phyloP scores from a whole-genome alignment of 2,888 invertebrate genomes.

The Dione juno region DNA sequence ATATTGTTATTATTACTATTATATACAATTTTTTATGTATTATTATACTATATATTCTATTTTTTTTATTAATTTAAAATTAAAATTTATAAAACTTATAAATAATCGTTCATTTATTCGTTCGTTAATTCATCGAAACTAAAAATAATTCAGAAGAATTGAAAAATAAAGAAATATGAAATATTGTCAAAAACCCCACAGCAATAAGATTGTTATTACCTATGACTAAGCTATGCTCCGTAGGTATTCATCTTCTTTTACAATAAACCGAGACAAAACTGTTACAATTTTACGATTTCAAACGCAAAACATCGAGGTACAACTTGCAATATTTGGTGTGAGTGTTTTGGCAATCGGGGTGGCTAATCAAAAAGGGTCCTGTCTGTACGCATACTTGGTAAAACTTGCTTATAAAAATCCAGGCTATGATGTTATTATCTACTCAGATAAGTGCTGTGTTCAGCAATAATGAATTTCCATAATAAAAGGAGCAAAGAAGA shows the following conservation, averaged over 20 bases:
- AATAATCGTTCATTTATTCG: no score
- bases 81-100: no score
- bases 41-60: no score
- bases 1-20: no score
- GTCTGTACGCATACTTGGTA: neutral
- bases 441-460: constrained; percentile 39
- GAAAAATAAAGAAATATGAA: constrained; percentile 44
- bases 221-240: constrained; percentile 45
- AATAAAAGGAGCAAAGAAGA: constrained; percentile 43
- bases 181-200: constrained; percentile 28
- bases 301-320: constrained; percentile 37
- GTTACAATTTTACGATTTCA: constrained; percentile 45
- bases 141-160: constrained; percentile 45
- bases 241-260: constrained; percentile 43
- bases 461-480: constrained; percentile 45
- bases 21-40: no score
- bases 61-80: no score
- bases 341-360: constrained; percentile 34
- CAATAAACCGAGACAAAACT: constrained; percentile 45
- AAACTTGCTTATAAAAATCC: constrained; percentile 5
- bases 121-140: constrained; percentile 39
- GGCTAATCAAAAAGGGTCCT: constrained; percentile 36
- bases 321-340: constrained; percentile 43
- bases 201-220: constrained; percentile 39
- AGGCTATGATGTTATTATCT: constrained; percentile 37